Base-by-base conservation (phyloP, 1,140 invertebrate genomes). In the Atta texana region DNA sequence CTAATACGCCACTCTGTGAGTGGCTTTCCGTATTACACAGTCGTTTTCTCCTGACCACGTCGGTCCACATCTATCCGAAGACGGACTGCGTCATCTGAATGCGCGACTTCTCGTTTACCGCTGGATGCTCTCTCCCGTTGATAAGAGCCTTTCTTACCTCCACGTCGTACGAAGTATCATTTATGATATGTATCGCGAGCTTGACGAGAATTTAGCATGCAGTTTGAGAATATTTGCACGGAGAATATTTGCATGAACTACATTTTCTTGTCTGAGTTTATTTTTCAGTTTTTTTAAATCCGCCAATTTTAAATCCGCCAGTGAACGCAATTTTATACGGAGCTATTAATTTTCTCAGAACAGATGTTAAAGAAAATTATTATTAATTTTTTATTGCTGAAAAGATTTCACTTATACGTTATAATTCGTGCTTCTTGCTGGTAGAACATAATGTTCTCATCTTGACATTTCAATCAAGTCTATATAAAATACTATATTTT, bases 1-100 rank as follows among this genome's bases (percentile, higher is more conserved):
- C 28, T 86, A 78, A 80, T 78, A 51, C 44, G 64, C 53, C 53
- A 16, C 53, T 10, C 16, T 6, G 31, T 21, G 49, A 51, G 61
- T 59, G 63, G 53, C 28, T 57, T 81, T 21, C 10, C 75, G 34
- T 53, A 57, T 51, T n/a, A 21, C 34, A 16, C 76, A 86, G 74
- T 66, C 57, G 61, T 81, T 64, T 55, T 31, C 51, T 18, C n/a
- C 5, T 18, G 61, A 10, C 31, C 61, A 88, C 31, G 31, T 89
- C 88, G 88, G 61, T 89, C 55, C 61, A 87, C 85, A 68, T 89
- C 68, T 55, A 69, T 85, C 75, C 69, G 44, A 39, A 12, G 18
- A 28, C 39, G 78, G 64, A 80, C 75, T 69, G 44, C 39, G 61
- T 81, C 75, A 80, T 86, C 85, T 69, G 85, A 81, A 86, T 86